Percentiles rank a stretch among this genome's conserved stretches.
Evolutionary conservation across 2,888 invertebrate genomes (phyloP).

Genomic region (Chloroclystis v-ata): DNA sequence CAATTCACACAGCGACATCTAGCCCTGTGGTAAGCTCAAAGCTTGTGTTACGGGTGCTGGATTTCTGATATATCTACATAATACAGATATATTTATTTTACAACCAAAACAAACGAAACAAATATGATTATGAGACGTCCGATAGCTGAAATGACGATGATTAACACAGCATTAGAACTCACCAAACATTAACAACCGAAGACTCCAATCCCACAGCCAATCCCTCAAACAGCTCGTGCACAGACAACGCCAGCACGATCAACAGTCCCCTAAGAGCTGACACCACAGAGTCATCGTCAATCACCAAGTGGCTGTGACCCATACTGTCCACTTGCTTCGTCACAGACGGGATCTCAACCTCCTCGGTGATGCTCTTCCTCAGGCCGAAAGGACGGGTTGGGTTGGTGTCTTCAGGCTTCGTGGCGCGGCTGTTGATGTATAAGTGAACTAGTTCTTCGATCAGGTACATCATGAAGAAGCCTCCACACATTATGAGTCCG

Average conservation of each 20-base stretch:
- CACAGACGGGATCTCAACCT: constrained; percentile 21
- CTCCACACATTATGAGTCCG: constrained; percentile 84
- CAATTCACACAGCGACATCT: too few species aligned
- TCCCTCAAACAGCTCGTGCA: constrained; percentile 92
- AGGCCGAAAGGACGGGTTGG: constrained; percentile 59
- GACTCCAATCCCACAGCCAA: constrained; percentile 88
- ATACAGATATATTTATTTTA: too few species aligned
- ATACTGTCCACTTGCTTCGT: constrained; percentile 39
- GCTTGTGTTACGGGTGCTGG: too few species aligned
- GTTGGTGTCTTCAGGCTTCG: constrained; percentile 47
- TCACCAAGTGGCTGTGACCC: constrained; percentile 53
- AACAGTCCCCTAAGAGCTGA: constrained; percentile 83
- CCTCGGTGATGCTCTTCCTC: constrained; percentile 54
- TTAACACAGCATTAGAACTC: too few species aligned
- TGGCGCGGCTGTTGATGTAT: constrained; percentile 78
- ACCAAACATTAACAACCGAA: constrained; percentile 73
- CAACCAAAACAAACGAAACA: too few species aligned
- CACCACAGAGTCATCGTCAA: constrained; percentile 58
- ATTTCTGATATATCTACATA: too few species aligned
- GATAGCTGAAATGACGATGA: too few species aligned
- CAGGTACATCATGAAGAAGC: constrained; percentile 86
- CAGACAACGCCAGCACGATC: constrained; percentile 84
- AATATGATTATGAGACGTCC: too few species aligned
- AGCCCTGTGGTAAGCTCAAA: too few species aligned
- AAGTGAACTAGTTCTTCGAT: constrained; percentile 87